Conservation (phyloP, 2,888 invertebrate species). For the Mimumesa dahlbomi region DNA sequence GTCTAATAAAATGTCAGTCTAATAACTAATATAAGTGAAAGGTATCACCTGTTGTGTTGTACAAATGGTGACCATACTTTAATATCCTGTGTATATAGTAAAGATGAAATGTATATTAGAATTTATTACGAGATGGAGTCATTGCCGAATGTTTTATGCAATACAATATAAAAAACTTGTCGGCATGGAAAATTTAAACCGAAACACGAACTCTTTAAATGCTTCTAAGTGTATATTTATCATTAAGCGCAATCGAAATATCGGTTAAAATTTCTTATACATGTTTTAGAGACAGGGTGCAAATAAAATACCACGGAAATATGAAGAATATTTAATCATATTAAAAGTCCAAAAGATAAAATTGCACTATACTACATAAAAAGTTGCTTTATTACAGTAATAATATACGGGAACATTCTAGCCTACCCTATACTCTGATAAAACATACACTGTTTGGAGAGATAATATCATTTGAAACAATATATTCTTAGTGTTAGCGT, state of each 20-base stretch:
- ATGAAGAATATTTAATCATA: neutral
- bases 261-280: no score
- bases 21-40: slow-evolving; percentile 5
- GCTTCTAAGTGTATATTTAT: no score
- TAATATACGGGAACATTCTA: neutral
- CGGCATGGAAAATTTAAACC: no score
- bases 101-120: no score
- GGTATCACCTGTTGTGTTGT: neutral
- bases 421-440: neutral
- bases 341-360: neutral
- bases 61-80: neutral
- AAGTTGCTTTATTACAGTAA: slow-evolving; percentile 22
- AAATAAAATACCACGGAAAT: neutral
- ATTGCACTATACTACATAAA: slow-evolving; percentile 14
- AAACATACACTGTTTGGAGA: slow-evolving; percentile 3
- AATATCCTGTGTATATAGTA: no score
- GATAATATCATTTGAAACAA: neutral
- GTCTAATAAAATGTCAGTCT: slow-evolving; percentile 14
- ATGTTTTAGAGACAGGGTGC: neutral
- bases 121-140: no score
- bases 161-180: neutral
- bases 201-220: no score
- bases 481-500: neutral
- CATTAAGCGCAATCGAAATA: no score
- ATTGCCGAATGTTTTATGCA: no score